Evolutionary conservation across 2,113 vertebrate species (phyloP).

Genomic region (Takifugu flavidus): DNA sequence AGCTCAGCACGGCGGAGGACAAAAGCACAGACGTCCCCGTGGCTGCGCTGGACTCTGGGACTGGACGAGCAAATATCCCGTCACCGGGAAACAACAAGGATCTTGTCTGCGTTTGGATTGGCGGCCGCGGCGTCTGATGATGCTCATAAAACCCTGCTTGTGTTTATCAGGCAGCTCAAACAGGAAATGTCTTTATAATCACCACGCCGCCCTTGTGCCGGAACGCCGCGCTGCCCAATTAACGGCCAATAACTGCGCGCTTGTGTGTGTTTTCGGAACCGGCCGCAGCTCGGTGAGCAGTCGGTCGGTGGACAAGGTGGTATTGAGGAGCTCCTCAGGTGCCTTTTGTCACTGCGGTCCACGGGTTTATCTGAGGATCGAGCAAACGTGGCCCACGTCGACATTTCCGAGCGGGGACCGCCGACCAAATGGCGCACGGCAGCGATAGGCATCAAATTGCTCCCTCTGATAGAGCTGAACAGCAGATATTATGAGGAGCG

Average conservation of each 20-base stretch:
- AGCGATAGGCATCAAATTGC: slow-evolving; percentile 67
- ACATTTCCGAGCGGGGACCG: slow-evolving; percentile 40
- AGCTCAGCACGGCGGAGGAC: too few relatives aligned
- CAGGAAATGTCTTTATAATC: slow-evolving; percentile 72
- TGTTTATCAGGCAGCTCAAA: slow-evolving; percentile 60
- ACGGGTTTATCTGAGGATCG: slow-evolving; percentile 44
- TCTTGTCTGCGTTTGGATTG: slow-evolving; percentile 20
- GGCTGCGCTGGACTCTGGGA: background rate
- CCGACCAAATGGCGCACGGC: slow-evolving; percentile 54
- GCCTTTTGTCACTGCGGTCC: slow-evolving; percentile 31
- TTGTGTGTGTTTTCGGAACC: slow-evolving; percentile 61
- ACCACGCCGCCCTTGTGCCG: slow-evolving; percentile 52
- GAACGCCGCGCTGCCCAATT: slow-evolving; percentile 60
- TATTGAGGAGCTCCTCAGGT: slow-evolving; percentile 54
- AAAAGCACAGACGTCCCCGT: too few relatives aligned
- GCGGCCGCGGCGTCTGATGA: slow-evolving; percentile 10
- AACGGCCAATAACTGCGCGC: slow-evolving; percentile 62
- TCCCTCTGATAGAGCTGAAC: slow-evolving; percentile 45
- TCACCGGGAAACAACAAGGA: slow-evolving; percentile 21
- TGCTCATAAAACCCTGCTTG: slow-evolving; percentile 54
- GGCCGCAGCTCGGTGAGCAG: slow-evolving; percentile 37
- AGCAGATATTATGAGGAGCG: slow-evolving; percentile 20
- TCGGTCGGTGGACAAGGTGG: slow-evolving; percentile 32
- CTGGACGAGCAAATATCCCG: slow-evolving; percentile 22
- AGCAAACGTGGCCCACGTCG: slow-evolving; percentile 29